A percentile compares a stretch with the other conserved stretches of the same genome.
Evolutionary conservation across 2,797 vertebrate species (phyloP).

Genomic region (Pseudochirops cupreus): DNA sequence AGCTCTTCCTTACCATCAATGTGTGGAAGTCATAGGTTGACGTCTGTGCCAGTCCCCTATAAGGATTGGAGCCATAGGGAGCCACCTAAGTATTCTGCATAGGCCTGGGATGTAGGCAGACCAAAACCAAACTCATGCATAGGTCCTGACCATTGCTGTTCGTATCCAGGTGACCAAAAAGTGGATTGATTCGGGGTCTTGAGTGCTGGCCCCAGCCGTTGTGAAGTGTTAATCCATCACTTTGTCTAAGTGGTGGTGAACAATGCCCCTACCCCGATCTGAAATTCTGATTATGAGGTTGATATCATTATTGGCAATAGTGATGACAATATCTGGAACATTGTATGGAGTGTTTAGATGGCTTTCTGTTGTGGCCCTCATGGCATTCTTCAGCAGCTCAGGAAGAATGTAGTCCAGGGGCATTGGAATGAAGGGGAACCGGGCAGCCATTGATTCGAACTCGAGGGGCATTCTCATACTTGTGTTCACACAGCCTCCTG

Average conservation of each 20-base stretch:
- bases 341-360: conserved; percentile 96
- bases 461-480: conserved; percentile 93
- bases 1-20: conserved; percentile 96
- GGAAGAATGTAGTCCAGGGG: conserved; percentile 96
- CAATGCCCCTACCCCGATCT: conserved; percentile 93
- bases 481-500: conserved; percentile 95
- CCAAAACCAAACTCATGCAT: conserved; percentile 98
- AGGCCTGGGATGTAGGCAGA: conserved; percentile 93
- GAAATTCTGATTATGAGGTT: conserved; percentile 96
- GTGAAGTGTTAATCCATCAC: conserved; percentile 97
- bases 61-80: conserved; percentile 93
- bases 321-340: conserved; percentile 93
- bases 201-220: conserved; percentile 93
- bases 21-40: conserved; percentile 95
- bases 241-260: conserved; percentile 92
- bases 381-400: conserved; percentile 95
- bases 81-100: conserved; percentile 95
- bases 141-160: conserved; percentile 92
- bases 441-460: conserved; percentile 95
- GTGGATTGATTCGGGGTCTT: conserved; percentile 93
- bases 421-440: conserved; percentile 95
- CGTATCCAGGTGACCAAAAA: conserved; percentile 90
- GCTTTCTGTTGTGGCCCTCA: conserved; percentile 98
- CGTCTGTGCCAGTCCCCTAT: conserved; percentile 96
- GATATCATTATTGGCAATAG: conserved; percentile 95